Evolutionary conservation across 2,888 invertebrate species (phyloP), one percentile per base, ranked within the genome.

Genomic region (Calameuta filiformis): DNA sequence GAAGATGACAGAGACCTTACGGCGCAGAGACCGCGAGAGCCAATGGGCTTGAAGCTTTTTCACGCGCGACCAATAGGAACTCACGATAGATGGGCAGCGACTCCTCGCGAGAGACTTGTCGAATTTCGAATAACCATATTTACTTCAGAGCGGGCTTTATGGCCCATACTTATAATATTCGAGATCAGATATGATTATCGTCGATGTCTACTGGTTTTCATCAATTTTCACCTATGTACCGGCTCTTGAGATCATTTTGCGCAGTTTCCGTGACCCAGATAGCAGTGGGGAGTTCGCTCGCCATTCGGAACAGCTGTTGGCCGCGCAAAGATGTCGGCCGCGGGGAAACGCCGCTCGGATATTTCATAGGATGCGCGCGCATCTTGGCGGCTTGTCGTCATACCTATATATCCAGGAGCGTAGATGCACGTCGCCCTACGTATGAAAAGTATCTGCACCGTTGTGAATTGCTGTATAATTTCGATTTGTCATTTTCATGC

Each of bases 201-300:
- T 23, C 3, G 9, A 56, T 56, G 56, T 23, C 23, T 23, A 56
- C 23, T 56, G 6, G 9, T 56, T 56, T 56, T 56, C 56, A 56
- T 56, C 56, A 9, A 56, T 56, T 23, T 56, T 56, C 56, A 56
- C 23, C 9, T 56, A 56, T 2, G 9, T 56, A 23, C 56, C 23
- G 56, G 9, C 56, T 56, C 56, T 23, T 15, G 23, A 71, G 33
- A 71, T 12, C 71, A 86, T 88, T 89, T 89, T 90, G 90, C 91
- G 91, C 91, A 91, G 90, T 91, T 90, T 86, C 89, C 90, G 88
- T 91, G 91, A 91, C 91, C 91, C 90, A 91, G 89, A 91, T 91
- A 80, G 83, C 81, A 82, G 86, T 88, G 90, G 90, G 91, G 90
- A 90, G 90, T 90, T 90, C 83, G 91, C 87, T 90, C 91, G 91